Percentiles rank a stretch among this genome's conserved stretches.
Conservation (phyloP, 2,797 vertebrate genomes). For the Manis crassicaudata region DNA sequence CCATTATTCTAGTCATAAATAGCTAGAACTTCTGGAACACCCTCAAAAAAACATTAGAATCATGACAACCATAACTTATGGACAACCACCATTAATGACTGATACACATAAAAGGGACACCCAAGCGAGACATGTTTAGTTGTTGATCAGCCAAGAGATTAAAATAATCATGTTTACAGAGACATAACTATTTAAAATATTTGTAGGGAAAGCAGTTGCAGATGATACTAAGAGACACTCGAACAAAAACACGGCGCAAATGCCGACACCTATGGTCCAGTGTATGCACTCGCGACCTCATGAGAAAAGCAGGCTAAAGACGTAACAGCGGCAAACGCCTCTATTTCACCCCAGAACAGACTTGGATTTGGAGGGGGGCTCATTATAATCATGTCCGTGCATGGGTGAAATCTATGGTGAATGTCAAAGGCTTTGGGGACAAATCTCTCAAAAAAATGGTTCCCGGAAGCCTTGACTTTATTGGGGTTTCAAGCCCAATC, state of each 20-base stretch:
- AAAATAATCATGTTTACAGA: conserved; percentile 83
- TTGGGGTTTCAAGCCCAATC: not conserved
- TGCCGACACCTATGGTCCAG: conserved; percentile 82
- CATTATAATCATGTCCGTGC: not conserved
- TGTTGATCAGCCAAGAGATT: conserved; percentile 79
- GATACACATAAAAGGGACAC: conserved; percentile 71
- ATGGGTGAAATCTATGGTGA: conserved; percentile 51
- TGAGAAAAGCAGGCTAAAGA: conserved; percentile 76
- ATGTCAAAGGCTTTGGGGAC: not conserved
- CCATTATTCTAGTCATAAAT: not conserved
- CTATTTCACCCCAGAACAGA: conserved; percentile 67
- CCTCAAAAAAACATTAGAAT: not conserved
- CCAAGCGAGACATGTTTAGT: conserved; percentile 72
- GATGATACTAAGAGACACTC: conserved; percentile 79
- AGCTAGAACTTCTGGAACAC: conserved; percentile 11
- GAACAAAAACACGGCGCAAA: conserved; percentile 82
- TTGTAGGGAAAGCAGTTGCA: conserved; percentile 85
- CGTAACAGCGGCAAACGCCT: conserved; percentile 51
- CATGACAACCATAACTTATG: conserved; percentile 61
- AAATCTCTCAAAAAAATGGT: conserved; percentile 25
- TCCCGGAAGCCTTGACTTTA: not conserved
- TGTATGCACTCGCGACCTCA: conserved; percentile 64
- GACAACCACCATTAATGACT: conserved; percentile 63
- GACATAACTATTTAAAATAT: conserved; percentile 83
- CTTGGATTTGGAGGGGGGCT: conserved; percentile 48